Base-by-base conservation (phyloP, 2,113 vertebrate genomes). In the Podarcis muralis region DNA sequence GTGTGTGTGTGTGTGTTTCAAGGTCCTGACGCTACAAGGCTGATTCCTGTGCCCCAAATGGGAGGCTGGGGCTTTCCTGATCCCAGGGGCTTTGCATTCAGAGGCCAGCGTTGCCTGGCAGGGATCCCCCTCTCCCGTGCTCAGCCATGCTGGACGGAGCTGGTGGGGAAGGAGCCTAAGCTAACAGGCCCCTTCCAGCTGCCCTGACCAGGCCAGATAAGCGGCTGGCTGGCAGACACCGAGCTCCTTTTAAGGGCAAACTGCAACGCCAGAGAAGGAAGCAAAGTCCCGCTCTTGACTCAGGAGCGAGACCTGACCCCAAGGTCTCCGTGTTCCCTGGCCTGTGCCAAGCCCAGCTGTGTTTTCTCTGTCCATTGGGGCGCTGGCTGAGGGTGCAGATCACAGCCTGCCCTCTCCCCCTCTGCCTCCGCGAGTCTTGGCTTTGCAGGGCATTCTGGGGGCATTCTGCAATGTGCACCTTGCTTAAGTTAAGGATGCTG, bases 171-270 rank as follows among this genome's bases (percentile, higher is more conserved):
- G 22, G 22, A 11, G 72, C 30, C 37, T 23, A 59, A 37, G 27
- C 13, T 57, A 22, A n/a, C 59, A 0, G 69, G 57, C 85, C 84
- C 59, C 6, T 0, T 37, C 75, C 27, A 0, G 84, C 53, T 87
- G 32, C 43, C 81, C 87, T 75, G 11, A 89, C 76, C 32, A 79
- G 16, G 76, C 1, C 76, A 0, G 95, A 95, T 93, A 93, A 94
- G 25, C 75, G 32, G 0, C 1, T 6, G 0, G 6, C 32, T 53
- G 35, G 43, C 3, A 0, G 0, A 12, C 0, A 25, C 85, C 72
- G 43, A 59, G 43, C 35, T 90, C 95, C 95, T 93, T 95, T 93
- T 94, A 94, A 93, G 94, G 95, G 30, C 30, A 95, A 94, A 91
- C 71, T 75, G 65, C 65, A n/a, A 81, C 72, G 20, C 84, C 9